phyloP scores from a whole-genome alignment of 2,888 invertebrate species.

The Timema podura region DNA sequence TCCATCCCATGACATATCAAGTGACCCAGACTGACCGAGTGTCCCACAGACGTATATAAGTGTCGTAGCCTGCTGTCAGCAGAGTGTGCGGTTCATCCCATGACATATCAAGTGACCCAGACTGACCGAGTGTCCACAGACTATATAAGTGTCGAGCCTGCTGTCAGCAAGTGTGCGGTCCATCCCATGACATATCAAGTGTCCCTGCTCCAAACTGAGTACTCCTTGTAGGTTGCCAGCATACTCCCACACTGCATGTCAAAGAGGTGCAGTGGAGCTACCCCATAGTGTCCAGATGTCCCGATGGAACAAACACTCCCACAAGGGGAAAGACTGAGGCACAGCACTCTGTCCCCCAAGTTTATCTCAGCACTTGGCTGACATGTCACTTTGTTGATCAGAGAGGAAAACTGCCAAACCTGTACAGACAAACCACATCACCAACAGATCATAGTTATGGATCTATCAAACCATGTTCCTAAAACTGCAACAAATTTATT shows the following conservation, averaged over 20 bases:
- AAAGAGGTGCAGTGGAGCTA: slow-evolving; percentile 4
- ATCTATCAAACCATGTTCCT: too few species aligned
- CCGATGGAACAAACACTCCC: neutral
- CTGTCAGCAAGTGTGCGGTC: too few species aligned
- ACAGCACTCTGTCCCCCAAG: slow-evolving; percentile 7
- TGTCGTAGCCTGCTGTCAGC: neutral
- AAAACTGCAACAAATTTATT: too few species aligned
- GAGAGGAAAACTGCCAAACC: too few species aligned
- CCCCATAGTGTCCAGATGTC: neutral
- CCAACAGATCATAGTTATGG: too few species aligned
- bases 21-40: neutral
- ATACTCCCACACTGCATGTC: neutral
- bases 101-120: neutral
- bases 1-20: too few species aligned
- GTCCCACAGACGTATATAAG: neutral
- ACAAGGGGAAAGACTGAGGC: neutral
- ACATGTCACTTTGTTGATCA: neutral
- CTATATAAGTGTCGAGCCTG: too few species aligned
- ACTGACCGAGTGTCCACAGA: too few species aligned
- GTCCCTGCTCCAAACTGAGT: neutral
- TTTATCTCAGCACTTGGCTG: neutral
- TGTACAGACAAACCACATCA: too few species aligned
- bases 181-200: neutral
- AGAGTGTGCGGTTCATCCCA: neutral
- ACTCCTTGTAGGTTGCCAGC: neutral